phyloP scores from a whole-genome alignment of 1,140 invertebrate species.

The Belonocnema kinseyi region DNA sequence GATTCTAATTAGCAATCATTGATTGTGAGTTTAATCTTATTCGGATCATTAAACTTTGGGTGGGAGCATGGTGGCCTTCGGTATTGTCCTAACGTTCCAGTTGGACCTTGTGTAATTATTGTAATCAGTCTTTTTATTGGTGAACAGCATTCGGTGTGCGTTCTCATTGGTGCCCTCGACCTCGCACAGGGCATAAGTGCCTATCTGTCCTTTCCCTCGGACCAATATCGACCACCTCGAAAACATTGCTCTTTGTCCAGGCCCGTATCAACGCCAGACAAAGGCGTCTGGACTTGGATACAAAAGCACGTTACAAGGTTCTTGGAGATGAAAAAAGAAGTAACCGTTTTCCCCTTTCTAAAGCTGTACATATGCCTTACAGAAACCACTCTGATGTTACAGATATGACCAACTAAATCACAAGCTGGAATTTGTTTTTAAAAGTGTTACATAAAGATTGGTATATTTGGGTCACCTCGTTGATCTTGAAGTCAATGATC shows the following conservation, averaged over 20 bases:
- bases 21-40: neutral
- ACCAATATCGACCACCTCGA: constrained; percentile 53
- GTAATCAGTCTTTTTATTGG: constrained; percentile 28
- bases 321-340: constrained; percentile 9
- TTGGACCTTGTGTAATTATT: constrained; percentile 31
- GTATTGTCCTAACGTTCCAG: neutral
- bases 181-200: constrained; percentile 50
- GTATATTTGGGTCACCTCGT: no score
- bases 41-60: neutral
- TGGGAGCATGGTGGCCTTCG: neutral
- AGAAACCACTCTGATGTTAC: neutral
- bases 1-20: neutral
- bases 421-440: no score
- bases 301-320: constrained; percentile 11
- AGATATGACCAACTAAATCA: no score
- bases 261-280: constrained; percentile 45
- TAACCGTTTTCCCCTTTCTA: constrained; percentile 5
- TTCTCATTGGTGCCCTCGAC: constrained; percentile 34
- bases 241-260: constrained; percentile 56
- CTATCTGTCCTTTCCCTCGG: constrained; percentile 51
- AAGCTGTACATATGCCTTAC: neutral
- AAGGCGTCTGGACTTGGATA: constrained; percentile 18
- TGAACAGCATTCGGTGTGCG: constrained; percentile 10
- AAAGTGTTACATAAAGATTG: no score
- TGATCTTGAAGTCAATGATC: constrained; percentile 2